A percentile compares a stretch with the other conserved stretches of the same genome.
Conservation (phyloP, 2,888 invertebrate genomes). For the Cenopis cana region DNA sequence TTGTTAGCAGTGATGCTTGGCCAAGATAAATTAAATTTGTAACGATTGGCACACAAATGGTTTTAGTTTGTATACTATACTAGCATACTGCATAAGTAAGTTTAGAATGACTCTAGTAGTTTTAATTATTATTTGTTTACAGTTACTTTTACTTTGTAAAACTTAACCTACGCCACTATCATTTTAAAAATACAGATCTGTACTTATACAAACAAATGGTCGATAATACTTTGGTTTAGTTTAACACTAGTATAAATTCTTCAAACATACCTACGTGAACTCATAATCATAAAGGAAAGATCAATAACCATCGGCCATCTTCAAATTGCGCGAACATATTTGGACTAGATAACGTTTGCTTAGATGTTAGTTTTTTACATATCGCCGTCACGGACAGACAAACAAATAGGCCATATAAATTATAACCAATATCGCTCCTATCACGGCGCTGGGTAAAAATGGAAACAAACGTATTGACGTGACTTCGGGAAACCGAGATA, state of each 20-base stretch:
- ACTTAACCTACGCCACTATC: neutral
- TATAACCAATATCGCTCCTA: conserved; percentile 79
- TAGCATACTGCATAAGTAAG: neutral
- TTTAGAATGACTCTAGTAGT: conserved; percentile 5
- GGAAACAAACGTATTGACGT: conserved; percentile 81
- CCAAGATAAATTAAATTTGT: conserved; percentile 41
- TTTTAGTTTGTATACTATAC: conserved; percentile 5
- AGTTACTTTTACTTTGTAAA: neutral
- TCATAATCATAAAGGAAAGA: conserved; percentile 65
- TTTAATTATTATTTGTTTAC: neutral
- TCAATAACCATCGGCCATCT: conserved; percentile 68
- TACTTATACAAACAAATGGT: conserved; percentile 4
- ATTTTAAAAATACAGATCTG: neutral
- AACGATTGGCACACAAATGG: conserved; percentile 19
- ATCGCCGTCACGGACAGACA: conserved; percentile 68
- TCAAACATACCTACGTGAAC: conserved; percentile 67
- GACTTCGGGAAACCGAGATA: conserved; percentile 84
- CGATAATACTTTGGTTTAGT: conserved; percentile 16
- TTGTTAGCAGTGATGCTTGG: conserved; percentile 27
- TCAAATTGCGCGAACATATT: conserved; percentile 79
- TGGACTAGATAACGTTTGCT: conserved; percentile 76
- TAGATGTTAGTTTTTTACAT: conserved; percentile 79
- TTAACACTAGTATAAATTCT: conserved; percentile 25
- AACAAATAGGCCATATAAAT: conserved; percentile 80
- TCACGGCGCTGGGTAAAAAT: conserved; percentile 78